Evolutionary conservation across 2,113 vertebrate genomes (phyloP), one percentile per base, ranked within the genome.

Genomic region (Pelvicachromis taeniatus): DNA sequence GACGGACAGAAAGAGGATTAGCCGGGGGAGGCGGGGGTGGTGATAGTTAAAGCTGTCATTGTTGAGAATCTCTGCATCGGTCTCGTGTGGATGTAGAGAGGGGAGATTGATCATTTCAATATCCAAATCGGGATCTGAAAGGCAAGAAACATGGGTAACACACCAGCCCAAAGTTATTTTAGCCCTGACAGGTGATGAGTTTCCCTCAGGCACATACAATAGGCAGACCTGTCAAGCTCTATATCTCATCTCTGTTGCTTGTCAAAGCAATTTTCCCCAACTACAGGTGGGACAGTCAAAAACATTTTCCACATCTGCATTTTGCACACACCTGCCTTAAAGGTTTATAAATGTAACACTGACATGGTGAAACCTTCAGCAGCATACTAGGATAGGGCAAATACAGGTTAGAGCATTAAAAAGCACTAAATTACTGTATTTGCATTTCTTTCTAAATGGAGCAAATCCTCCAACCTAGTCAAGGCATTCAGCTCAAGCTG

Each of bases 161-260:
- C 80, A 78, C 8, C 82, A 81, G 92, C 81, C 88, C 61, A 55
- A 52, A 89, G 86, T 84, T 23, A 85, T 93, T 90, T 83, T n/a
- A 61, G 78, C 31, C 45, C 26, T 83, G 88, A 89, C 88, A 89
- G 88, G 68, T 85, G 90, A 94, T 52, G 88, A 50, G 75, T 78
- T 83, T 56, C 80, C 91, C 92, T 88, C 75, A 80, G 89, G 87
- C 87, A 65, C 81, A 77, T 85, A 89, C 78, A 91, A 90, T 33
- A 83, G 86, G 78, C 77, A 85, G 59, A 90, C 83, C 85, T 92
- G 91, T 90, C 91, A 89, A 58, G 70, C n/a, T 81, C 73, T 55
- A 88, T 87, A 89, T 91, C 80, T 91, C 68, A 84, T 88, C 73
- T 78, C 73, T 38, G 65, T 73, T 82, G 75, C 84, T 77, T 85